These are phyloP conservation scores for Drosophila macrospina DNA, from an alignment of 2,888 invertebrate genomes.

Conservation along the genomic window DNA sequence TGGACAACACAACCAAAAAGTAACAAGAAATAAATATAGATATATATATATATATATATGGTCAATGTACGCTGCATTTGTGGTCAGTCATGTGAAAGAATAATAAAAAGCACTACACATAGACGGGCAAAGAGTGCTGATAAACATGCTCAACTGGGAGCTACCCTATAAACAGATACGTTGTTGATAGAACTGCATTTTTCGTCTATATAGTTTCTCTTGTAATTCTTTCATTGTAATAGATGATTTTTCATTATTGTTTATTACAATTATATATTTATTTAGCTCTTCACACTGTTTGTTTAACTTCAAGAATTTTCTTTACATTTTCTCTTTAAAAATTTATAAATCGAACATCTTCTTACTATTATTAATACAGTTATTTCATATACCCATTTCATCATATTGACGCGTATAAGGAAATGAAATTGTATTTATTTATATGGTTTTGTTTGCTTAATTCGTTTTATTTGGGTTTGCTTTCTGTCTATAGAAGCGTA, in stretches of 20 bases:
- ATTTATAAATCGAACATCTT: too few relatives aligned
- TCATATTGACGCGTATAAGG: neutral
- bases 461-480: neutral
- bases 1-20: slow-evolving; percentile 20
- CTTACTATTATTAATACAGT: neutral
- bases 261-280: too few relatives aligned
- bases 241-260: neutral
- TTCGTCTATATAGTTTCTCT: too few relatives aligned
- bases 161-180: neutral
- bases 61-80: slow-evolving; percentile 43
- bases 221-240: too few relatives aligned
- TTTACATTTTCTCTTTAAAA: too few relatives aligned
- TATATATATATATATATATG: slow-evolving; percentile 16
- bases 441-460: slow-evolving; percentile 8
- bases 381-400: neutral
- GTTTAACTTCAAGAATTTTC: too few relatives aligned
- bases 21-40: too few relatives aligned
- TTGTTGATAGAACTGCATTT: too few relatives aligned
- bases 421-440: slow-evolving; percentile 21
- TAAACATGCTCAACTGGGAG: neutral
- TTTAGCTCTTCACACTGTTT: too few relatives aligned
- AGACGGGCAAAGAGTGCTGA: neutral
- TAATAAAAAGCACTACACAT: slow-evolving; percentile 5
- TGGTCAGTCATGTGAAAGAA: slow-evolving; percentile 21
- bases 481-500: slow-evolving; percentile 30